Conservation (phyloP, 2,797 vertebrate genomes). For the Okamejei kenojei region DNA sequence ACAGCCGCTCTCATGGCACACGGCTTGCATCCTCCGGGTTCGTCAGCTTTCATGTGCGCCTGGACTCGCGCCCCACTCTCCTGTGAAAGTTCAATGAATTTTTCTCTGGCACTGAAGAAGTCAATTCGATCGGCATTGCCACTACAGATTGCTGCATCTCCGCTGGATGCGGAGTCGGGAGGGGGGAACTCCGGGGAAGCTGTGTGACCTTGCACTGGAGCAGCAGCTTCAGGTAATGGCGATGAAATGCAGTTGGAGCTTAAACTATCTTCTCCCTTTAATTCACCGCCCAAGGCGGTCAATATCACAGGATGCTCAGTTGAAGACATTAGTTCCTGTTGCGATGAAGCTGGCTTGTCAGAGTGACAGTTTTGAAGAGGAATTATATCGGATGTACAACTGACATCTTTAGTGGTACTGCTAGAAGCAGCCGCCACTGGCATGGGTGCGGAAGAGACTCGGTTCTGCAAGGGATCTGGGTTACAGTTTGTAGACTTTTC, state of each 20-base stretch:
- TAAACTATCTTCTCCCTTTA: constrained; percentile 72
- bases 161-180: constrained; percentile 48
- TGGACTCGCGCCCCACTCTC: constrained; percentile 58
- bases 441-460: constrained; percentile 43
- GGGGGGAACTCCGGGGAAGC: constrained; percentile 55
- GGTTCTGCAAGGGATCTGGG: neutral
- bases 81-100: constrained; percentile 80
- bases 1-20: constrained; percentile 50
- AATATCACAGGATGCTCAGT: constrained; percentile 51
- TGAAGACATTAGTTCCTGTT: constrained; percentile 32
- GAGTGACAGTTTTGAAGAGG: constrained; percentile 56
- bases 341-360: constrained; percentile 50
- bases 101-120: constrained; percentile 87
- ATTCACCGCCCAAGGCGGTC: constrained; percentile 57
- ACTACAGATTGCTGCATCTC: constrained; percentile 53
- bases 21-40: constrained; percentile 55
- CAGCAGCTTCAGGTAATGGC: constrained; percentile 43
- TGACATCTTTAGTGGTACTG: constrained; percentile 58
- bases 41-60: constrained; percentile 60
- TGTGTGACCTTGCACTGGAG: constrained; percentile 49
- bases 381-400: constrained; percentile 54
- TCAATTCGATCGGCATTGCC: constrained; percentile 80
- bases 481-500: neutral
- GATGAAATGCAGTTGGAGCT: constrained; percentile 64
- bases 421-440: constrained; percentile 63